Percentiles rank a stretch among this genome's conserved stretches.
These are phyloP conservation scores for Gryllus longicercus DNA, from an alignment of 2,888 invertebrate species.

Conservation along the genomic window DNA sequence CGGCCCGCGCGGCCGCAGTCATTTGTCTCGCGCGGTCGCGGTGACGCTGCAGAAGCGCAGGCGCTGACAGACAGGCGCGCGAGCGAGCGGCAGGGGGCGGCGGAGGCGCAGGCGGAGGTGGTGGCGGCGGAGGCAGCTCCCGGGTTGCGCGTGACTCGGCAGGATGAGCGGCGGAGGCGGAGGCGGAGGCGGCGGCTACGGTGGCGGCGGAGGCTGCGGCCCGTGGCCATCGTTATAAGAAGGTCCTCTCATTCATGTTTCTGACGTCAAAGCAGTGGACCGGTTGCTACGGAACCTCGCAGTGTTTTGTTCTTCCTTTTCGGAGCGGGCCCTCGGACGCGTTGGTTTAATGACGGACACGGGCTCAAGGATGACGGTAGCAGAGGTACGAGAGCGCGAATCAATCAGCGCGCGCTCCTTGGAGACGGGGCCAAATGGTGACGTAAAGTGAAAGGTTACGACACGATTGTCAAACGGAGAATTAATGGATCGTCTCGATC, in stretches of 20 bases:
- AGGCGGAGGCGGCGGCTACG: background rate
- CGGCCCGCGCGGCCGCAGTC: background rate
- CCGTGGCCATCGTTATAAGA: background rate
- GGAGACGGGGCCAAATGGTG: too few relatives aligned
- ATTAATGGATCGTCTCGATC: too few relatives aligned
- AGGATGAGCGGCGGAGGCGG: background rate
- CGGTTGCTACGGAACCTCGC: too few relatives aligned
- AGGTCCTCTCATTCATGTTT: background rate
- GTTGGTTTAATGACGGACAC: too few relatives aligned
- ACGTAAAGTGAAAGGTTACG: too few relatives aligned
- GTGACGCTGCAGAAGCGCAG: background rate
- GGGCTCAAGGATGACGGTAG: too few relatives aligned
- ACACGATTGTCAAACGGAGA: too few relatives aligned
- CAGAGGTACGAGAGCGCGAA: too few relatives aligned
- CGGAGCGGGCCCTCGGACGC: too few relatives aligned
- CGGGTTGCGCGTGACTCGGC: constrained; percentile 10
- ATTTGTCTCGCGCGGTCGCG: constrained; percentile 7
- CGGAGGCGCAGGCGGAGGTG: background rate
- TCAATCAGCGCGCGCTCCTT: too few relatives aligned
- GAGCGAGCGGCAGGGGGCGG: background rate
- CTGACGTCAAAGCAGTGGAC: too few relatives aligned
- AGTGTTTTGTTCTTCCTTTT: too few relatives aligned
- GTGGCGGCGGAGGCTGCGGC: background rate
- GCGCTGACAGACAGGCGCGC: background rate
- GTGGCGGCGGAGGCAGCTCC: background rate